Evolutionary conservation across 2,113 vertebrate genomes (phyloP).

Genomic region (Murina feae): DNA sequence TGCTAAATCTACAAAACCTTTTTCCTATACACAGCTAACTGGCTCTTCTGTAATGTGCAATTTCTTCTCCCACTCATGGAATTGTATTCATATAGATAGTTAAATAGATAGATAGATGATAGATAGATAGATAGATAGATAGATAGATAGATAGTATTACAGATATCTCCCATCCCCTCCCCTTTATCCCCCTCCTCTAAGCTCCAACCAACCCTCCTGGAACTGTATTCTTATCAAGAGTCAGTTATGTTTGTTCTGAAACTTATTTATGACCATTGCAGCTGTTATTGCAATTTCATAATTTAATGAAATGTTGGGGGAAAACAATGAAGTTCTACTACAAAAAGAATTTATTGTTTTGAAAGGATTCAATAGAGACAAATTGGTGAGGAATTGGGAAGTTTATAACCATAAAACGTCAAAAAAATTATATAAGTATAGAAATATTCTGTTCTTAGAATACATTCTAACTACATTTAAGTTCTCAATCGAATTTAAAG

Average conservation of each 20-base stretch:
- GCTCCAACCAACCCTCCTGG: no score
- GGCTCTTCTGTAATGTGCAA: not conserved
- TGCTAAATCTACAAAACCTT: not conserved
- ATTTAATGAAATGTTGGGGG: not conserved
- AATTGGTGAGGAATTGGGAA: not conserved
- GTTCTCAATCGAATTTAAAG: not conserved
- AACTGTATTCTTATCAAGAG: not conserved
- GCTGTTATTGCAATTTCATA: not conserved
- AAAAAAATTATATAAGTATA: not conserved
- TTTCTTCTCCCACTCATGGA: not conserved
- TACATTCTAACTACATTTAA: not conserved
- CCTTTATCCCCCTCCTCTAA: not conserved
- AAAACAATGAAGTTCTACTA: not conserved
- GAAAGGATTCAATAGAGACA: not conserved
- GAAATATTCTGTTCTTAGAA: not conserved
- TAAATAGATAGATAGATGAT: no score
- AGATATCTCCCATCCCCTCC: no score
- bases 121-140: no score
- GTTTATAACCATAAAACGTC: not conserved
- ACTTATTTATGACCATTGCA: not conserved
- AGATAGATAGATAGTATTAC: no score
- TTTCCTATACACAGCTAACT: not conserved
- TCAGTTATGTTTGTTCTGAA: not conserved
- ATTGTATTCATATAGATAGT: not conserved
- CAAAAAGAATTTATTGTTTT: slow-evolving; percentile 12